Evolutionary conservation across 2,888 invertebrate genomes (phyloP), one percentile per base, ranked within the genome.

Genomic region (Camponotus fellah): DNA sequence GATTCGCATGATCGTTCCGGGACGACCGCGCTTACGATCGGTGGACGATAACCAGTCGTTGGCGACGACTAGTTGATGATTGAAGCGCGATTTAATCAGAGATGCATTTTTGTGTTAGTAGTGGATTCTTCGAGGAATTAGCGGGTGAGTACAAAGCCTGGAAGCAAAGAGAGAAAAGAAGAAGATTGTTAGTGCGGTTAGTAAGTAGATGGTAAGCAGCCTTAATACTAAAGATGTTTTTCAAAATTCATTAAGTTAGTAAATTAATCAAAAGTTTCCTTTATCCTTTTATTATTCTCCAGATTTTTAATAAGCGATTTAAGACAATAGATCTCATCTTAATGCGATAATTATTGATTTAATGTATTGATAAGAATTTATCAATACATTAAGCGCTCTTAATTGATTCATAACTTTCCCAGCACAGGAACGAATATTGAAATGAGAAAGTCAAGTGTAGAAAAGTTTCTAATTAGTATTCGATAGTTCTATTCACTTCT

Each of bases 1-100:
- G 85, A 93, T 94, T 94, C 82, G 93, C 95, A 94, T 95, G 93
- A 92, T 94, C 93, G 92, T 77, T 66, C 43, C 84, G 85, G 26
- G 66, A 74, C 79, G 77, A 84, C 85, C 89, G 82, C 82, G 81
- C 72, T 26, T 53, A 74, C 71, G 83, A 81, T 80, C 84, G 79
- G 74, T 58, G 46, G 68, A 49, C 58, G 71, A 82, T 71, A 32
- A 26, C 26, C 26, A 26, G 26, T 26, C 43, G 60, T 26, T 43
- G 65, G 0, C 65, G 49, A 49, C 43, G 60, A 37, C 49, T 58
- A 62, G 34, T 56, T 8, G 26, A 26, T 26, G 26, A 26, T 26
- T 26, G 26, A 26, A 26, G 32, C 32, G 69, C n/a, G 64, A 17
- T 46, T 60, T 69, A 53, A 4, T 64, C 60, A 37, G 49, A 46